These are phyloP conservation scores for Plestiodon gilberti DNA, from an alignment of 2,113 vertebrate genomes.

Conservation along the genomic window DNA sequence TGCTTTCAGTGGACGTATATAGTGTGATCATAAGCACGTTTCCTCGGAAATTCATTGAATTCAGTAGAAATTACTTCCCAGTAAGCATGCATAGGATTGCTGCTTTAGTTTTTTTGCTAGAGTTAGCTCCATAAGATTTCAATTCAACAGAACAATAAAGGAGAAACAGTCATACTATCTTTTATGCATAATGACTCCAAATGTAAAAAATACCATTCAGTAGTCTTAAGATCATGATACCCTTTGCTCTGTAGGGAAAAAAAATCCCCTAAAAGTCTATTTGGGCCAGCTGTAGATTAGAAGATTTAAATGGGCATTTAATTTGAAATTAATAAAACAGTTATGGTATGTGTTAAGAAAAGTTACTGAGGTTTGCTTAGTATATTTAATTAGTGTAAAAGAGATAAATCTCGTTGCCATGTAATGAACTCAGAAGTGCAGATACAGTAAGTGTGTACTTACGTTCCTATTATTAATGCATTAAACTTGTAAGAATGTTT, in stretches of 20 bases:
- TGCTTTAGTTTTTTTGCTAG: background rate
- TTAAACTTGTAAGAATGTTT: constrained; percentile 86
- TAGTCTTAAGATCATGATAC: constrained; percentile 66
- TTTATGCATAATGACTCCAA: constrained; percentile 24
- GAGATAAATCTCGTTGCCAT: constrained; percentile 83
- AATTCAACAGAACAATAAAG: constrained; percentile 21
- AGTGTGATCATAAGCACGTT: too few relatives aligned
- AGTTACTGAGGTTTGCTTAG: constrained; percentile 85
- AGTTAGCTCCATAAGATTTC: background rate
- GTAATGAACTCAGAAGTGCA: constrained; percentile 84
- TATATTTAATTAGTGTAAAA: constrained; percentile 85
- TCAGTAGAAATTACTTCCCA: too few relatives aligned
- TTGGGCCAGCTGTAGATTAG: constrained; percentile 78
- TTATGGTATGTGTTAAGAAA: constrained; percentile 83
- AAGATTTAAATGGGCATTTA: constrained; percentile 80
- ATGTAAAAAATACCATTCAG: constrained; percentile 49
- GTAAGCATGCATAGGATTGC: too few relatives aligned
- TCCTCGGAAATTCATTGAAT: too few relatives aligned
- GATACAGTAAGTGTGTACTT: constrained; percentile 87
- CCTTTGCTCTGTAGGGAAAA: constrained; percentile 55
- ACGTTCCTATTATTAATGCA: constrained; percentile 83
- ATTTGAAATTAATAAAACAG: constrained; percentile 85
- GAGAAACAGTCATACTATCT: background rate
- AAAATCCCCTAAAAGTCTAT: constrained; percentile 60
- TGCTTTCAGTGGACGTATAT: background rate